Conservation (phyloP, 2,888 invertebrate genomes). For the Cryptosula pallasiana region DNA sequence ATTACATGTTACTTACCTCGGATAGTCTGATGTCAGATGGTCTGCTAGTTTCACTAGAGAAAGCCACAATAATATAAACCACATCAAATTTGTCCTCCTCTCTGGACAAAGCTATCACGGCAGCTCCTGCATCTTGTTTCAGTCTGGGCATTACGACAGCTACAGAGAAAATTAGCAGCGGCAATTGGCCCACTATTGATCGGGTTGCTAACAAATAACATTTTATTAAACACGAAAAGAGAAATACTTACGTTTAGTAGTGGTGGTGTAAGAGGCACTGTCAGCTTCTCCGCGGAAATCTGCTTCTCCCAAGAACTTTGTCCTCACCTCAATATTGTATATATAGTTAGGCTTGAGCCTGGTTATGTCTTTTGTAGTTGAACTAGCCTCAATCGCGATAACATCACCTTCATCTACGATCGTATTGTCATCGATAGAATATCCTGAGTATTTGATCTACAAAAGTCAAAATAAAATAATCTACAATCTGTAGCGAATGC, state of each 20-base stretch:
- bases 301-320: neutral
- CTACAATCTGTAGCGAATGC: too few relatives aligned
- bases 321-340: neutral
- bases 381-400: too few relatives aligned
- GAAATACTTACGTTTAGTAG: neutral
- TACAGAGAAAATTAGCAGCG: neutral
- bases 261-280: neutral
- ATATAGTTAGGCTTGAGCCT: neutral
- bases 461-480: too few relatives aligned
- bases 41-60: neutral
- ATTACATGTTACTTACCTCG: neutral
- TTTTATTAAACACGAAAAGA: too few relatives aligned
- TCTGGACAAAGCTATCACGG: neutral
- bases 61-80: conserved; percentile 17
- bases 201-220: too few relatives aligned
- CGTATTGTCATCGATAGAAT: too few relatives aligned
- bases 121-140: neutral
- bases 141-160: conserved; percentile 5
- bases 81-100: conserved; percentile 12
- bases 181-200: too few relatives aligned
- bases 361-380: too few relatives aligned
- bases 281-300: neutral
- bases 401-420: too few relatives aligned
- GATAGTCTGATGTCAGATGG: neutral
- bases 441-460: too few relatives aligned